A percentile compares a stretch with the other conserved stretches of the same genome.
phyloP scores from a whole-genome alignment of 2,113 vertebrate genomes.

The Anser cygnoides region DNA sequence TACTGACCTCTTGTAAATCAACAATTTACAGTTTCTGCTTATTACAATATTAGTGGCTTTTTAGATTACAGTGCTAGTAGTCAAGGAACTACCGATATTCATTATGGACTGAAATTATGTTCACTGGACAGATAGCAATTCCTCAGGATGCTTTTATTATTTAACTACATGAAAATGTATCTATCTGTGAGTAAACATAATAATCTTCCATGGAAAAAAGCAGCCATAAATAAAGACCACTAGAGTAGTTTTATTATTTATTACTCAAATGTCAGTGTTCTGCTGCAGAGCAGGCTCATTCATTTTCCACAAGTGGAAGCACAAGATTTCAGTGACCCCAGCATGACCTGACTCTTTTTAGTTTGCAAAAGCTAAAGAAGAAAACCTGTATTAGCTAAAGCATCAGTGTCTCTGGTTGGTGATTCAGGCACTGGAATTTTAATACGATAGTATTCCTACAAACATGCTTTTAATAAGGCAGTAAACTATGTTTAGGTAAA shows the following conservation, averaged over 20 bases:
- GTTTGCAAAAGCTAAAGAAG: conserved; percentile 49
- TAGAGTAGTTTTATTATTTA: conserved; percentile 38
- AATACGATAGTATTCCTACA: conserved; percentile 68
- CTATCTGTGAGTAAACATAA: conserved; percentile 56
- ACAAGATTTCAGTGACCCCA: conserved; percentile 61
- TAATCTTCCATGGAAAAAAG: conserved; percentile 40
- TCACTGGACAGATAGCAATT: conserved; percentile 30
- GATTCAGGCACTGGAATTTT: conserved; percentile 72
- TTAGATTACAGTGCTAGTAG: conserved; percentile 42
- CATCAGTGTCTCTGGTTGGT: not conserved
- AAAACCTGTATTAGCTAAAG: conserved; percentile 30
- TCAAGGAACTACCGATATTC: conserved; percentile 57
- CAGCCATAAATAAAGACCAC: conserved; percentile 52
- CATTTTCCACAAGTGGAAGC: conserved; percentile 61
- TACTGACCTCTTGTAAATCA: conserved; percentile 58
- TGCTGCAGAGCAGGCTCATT: conserved; percentile 27
- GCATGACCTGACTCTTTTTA: conserved; percentile 46
- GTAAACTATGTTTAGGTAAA: conserved; percentile 69
- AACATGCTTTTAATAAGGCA: conserved; percentile 74
- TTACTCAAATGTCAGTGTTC: not conserved
- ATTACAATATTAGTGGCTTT: conserved; percentile 63
- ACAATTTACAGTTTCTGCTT: conserved; percentile 47
- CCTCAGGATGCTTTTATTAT: conserved; percentile 67
- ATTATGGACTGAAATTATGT: conserved; percentile 64
- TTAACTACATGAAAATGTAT: conserved; percentile 62